These are phyloP conservation scores for Diplodus puntazzo DNA, from an alignment of 2,797 vertebrate species.

Conservation along the genomic window DNA sequence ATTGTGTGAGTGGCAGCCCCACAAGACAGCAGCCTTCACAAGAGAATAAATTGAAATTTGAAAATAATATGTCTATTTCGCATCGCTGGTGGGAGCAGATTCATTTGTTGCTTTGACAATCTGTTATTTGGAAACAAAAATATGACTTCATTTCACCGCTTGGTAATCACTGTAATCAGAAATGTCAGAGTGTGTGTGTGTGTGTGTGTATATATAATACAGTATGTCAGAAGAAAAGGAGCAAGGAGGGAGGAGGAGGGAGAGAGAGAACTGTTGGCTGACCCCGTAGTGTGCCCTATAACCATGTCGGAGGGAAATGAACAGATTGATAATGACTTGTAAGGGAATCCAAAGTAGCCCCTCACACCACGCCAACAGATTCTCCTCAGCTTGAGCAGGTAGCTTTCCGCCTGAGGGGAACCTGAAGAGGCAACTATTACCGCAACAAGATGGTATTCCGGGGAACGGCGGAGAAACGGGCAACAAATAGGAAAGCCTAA, in stretches of 20 bases:
- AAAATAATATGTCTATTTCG: slow-evolving; percentile 77
- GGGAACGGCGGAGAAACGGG: not conserved
- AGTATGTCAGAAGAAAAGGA: slow-evolving; percentile 23
- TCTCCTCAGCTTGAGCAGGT: slow-evolving; percentile 46
- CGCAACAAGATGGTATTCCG: slow-evolving; percentile 14
- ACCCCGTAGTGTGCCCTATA: slow-evolving; percentile 28
- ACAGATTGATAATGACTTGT: slow-evolving; percentile 69
- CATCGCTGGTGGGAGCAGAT: slow-evolving; percentile 69
- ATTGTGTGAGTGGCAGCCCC: slow-evolving; percentile 72
- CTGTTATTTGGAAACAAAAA: slow-evolving; percentile 76
- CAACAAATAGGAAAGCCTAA: slow-evolving; percentile 9
- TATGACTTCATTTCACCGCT: slow-evolving; percentile 76
- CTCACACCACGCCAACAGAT: slow-evolving; percentile 32
- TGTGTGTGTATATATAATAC: slow-evolving; percentile 5
- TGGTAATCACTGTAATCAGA: slow-evolving; percentile 79
- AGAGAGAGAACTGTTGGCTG: not conserved
- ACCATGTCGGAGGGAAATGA: slow-evolving; percentile 36
- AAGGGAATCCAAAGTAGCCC: slow-evolving; percentile 45
- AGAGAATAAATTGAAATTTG: slow-evolving; percentile 76
- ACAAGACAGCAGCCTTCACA: slow-evolving; percentile 63
- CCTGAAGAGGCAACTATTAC: slow-evolving; percentile 26
- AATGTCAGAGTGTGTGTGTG: slow-evolving; percentile 56
- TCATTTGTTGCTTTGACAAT: slow-evolving; percentile 81
- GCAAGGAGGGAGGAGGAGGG: slow-evolving; percentile 1
- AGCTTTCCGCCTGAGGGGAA: slow-evolving; percentile 33